Percentiles rank a stretch among this genome's conserved stretches.
These are phyloP conservation scores for Corythoichthys haematopterus DNA, from an alignment of 2,113 vertebrate genomes.

Conservation along the genomic window DNA sequence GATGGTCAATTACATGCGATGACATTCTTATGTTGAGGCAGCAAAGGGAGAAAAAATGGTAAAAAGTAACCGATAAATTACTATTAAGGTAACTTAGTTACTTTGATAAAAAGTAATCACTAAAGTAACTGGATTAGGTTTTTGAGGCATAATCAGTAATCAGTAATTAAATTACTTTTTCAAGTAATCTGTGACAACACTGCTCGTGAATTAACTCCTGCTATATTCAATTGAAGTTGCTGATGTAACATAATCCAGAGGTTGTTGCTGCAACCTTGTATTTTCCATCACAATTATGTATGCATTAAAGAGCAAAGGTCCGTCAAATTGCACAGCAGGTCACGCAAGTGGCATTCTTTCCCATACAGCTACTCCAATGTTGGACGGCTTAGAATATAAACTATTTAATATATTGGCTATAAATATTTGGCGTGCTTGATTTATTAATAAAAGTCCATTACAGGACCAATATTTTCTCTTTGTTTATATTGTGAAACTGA, in stretches of 20 bases:
- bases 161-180: too few relatives aligned
- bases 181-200: too few relatives aligned
- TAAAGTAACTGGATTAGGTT: too few relatives aligned
- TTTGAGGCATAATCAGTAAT: too few relatives aligned
- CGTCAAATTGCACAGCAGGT: neutral
- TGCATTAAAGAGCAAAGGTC: neutral
- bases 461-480: neutral
- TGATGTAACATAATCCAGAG: neutral
- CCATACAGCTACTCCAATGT: constrained; percentile 3
- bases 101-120: too few relatives aligned
- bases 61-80: too few relatives aligned
- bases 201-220: neutral
- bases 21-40: too few relatives aligned
- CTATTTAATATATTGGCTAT: constrained; percentile 7
- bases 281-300: neutral
- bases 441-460: constrained; percentile 12
- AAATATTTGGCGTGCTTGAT: constrained; percentile 9
- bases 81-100: too few relatives aligned
- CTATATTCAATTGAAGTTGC: neutral
- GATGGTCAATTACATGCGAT: too few relatives aligned
- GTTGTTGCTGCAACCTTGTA: neutral
- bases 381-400: constrained; percentile 13
- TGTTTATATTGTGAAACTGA: neutral
- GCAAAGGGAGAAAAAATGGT: too few relatives aligned
- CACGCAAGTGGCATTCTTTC: neutral